Percentiles rank a stretch among this genome's conserved stretches.
Evolutionary conservation across 2,113 vertebrate species (phyloP).

Genomic region (Murina feae): DNA sequence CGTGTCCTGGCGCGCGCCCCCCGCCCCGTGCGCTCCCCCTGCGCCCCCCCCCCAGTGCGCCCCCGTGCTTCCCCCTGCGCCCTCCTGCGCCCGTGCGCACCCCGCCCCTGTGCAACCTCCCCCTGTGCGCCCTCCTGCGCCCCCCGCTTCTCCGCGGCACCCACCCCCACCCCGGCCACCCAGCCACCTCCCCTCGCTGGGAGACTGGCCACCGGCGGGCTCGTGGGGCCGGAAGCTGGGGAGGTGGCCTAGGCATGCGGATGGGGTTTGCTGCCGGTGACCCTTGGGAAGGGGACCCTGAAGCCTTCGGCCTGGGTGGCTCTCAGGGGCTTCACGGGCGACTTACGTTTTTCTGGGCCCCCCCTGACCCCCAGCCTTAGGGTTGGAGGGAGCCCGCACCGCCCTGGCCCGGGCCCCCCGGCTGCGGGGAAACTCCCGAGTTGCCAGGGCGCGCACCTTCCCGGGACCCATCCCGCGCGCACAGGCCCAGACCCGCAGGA

Average conservation of each 20-base stretch:
- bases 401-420: background rate
- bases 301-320: background rate
- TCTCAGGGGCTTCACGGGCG: background rate
- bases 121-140: background rate
- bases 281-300: background rate
- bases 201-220: background rate
- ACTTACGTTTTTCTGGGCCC: too few species aligned
- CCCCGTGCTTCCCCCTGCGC: too few species aligned
- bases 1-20: rapidly evolving
- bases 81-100: background rate
- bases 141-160: too few species aligned
- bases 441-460: background rate
- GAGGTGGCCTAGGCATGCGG: background rate
- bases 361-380: too few species aligned
- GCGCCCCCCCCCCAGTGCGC: background rate
- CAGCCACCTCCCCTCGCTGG: too few species aligned
- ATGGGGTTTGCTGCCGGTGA: background rate
- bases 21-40: too few species aligned
- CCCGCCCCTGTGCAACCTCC: too few species aligned
- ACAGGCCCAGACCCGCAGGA: background rate
- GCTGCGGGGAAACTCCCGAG: rapidly evolving
- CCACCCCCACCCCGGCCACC: background rate
- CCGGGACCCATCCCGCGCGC: background rate
- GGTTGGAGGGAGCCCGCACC: background rate
- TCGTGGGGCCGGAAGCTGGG: background rate